A percentile compares a stretch with the other conserved stretches of the same genome.
Conservation (phyloP, 2,113 vertebrate genomes). For the Scophthalmus maximus region DNA sequence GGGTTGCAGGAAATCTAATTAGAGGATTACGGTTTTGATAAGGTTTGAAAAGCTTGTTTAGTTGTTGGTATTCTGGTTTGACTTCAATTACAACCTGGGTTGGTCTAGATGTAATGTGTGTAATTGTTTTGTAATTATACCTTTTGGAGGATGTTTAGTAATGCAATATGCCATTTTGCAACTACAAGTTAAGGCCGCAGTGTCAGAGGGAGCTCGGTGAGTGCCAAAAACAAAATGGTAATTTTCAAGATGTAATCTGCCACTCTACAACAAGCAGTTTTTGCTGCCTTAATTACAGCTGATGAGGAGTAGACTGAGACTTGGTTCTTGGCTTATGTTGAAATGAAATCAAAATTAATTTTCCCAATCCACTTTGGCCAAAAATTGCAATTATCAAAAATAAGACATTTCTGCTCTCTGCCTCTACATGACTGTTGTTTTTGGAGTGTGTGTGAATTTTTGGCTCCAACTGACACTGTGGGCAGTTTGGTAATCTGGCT, state of each 20-base stretch:
- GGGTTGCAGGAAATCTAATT: constrained; percentile 65
- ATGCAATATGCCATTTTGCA: constrained; percentile 64
- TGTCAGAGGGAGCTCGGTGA: constrained; percentile 23
- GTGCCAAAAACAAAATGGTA: constrained; percentile 44
- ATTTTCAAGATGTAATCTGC: constrained; percentile 24
- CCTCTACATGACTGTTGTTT: background rate
- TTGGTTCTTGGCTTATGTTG: background rate
- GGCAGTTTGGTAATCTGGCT: background rate
- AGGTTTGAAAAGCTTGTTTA: constrained; percentile 61
- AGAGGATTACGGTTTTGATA: constrained; percentile 71
- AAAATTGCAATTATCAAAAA: too few species aligned
- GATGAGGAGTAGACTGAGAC: background rate
- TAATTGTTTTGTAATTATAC: constrained; percentile 75
- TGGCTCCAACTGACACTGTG: too few species aligned
- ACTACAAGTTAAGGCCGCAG: constrained; percentile 44
- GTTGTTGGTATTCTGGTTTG: constrained; percentile 46
- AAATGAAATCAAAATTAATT: background rate
- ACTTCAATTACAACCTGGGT: constrained; percentile 58
- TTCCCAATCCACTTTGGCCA: too few species aligned
- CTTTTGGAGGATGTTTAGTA: constrained; percentile 67
- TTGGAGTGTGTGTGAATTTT: background rate
- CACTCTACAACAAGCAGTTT: constrained; percentile 1
- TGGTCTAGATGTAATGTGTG: constrained; percentile 64
- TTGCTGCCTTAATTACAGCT: background rate
- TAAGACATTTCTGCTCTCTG: background rate